A percentile compares a stretch with the other conserved stretches of the same genome.
Conservation (phyloP, 2,113 vertebrate species). For the Lutjanus erythropterus region DNA sequence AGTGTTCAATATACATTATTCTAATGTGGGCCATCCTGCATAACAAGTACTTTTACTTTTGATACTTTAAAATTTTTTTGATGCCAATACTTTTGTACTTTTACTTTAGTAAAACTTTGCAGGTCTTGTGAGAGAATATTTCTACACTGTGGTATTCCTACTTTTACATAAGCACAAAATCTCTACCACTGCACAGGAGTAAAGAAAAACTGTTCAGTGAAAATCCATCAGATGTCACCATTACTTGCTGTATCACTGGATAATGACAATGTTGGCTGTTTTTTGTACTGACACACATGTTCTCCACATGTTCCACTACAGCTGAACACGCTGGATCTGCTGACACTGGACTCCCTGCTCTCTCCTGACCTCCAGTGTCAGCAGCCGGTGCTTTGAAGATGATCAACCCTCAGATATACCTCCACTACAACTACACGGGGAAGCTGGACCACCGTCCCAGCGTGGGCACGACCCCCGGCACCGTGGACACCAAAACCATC, state of each 20-base stretch:
- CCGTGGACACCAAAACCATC: constrained; percentile 79
- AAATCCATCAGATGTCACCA: background rate
- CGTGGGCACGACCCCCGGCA: constrained; percentile 64
- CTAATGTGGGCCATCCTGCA: no score
- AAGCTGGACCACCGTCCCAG: constrained; percentile 84
- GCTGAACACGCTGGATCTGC: constrained; percentile 34
- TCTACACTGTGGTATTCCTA: no score
- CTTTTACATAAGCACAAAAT: no score
- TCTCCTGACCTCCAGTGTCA: constrained; percentile 65
- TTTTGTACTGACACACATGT: background rate
- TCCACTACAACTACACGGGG: constrained; percentile 95
- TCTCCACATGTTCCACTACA: constrained; percentile 20
- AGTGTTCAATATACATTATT: no score
- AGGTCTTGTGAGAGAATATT: no score
- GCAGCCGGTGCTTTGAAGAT: constrained; percentile 59
- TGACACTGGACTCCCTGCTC: constrained; percentile 43
- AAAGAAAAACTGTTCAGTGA: background rate
- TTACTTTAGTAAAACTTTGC: no score
- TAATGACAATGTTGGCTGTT: background rate
- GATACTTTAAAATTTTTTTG: no score
- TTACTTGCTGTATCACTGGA: background rate
- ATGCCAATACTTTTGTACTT: no score
- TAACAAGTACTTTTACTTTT: no score
- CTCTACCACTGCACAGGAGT: no score
- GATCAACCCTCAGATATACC: constrained; percentile 81